Percentiles rank a stretch among this genome's conserved stretches.
Conservation (phyloP, 2,888 invertebrate genomes). For the Hofmannophila pseudospretella region DNA sequence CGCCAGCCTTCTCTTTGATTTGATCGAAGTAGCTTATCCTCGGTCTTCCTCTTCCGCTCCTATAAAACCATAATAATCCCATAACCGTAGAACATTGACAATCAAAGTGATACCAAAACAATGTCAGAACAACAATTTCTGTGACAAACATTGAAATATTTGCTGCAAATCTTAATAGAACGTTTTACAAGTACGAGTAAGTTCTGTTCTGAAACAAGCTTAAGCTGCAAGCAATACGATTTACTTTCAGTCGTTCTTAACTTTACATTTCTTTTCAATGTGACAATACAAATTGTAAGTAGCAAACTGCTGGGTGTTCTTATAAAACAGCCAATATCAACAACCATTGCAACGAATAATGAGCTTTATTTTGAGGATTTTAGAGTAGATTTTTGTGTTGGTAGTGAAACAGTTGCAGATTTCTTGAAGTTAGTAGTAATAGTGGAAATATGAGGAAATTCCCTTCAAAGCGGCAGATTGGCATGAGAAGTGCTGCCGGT, state of each 20-base stretch:
- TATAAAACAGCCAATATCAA: background rate
- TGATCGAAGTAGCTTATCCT: too few species aligned
- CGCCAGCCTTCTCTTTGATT: too few species aligned
- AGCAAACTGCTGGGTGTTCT: conserved; percentile 25
- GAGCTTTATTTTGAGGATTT: background rate
- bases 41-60: too few species aligned
- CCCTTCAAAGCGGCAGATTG: background rate
- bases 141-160: too few species aligned
- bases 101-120: too few species aligned
- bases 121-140: too few species aligned
- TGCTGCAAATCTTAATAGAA: conserved; percentile 9
- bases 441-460: background rate
- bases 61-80: too few species aligned
- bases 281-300: conserved; percentile 46
- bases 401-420: background rate
- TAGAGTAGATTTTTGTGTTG: background rate
- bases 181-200: too few species aligned
- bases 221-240: conserved; percentile 11
- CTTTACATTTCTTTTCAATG: conserved; percentile 26
- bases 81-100: too few species aligned
- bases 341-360: too few species aligned
- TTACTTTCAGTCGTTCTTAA: conserved; percentile 14
- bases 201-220: conserved; percentile 1
- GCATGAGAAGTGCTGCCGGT: background rate
- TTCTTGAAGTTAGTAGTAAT: background rate